Conservation (phyloP, 2,797 vertebrate genomes). For the Eutrigla gurnardus region DNA sequence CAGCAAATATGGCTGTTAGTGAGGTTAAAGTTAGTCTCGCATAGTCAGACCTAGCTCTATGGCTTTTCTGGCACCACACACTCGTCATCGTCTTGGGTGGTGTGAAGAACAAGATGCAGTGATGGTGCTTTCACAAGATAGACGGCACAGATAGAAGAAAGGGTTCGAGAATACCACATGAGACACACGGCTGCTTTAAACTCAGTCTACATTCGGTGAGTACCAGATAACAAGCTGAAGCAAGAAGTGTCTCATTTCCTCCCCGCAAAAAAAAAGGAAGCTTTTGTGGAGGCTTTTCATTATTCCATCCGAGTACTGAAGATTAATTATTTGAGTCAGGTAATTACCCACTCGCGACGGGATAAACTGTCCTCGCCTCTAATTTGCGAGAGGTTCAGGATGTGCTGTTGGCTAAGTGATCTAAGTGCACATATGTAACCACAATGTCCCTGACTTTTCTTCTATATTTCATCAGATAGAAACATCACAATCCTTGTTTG, state of each 20-base stretch:
- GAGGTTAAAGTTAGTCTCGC: not conserved
- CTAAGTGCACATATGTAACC: conserved; percentile 8
- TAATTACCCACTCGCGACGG: conserved; percentile 52
- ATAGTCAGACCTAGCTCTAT: not conserved
- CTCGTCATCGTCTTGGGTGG: not conserved
- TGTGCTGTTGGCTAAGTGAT: conserved; percentile 29
- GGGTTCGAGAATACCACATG: not conserved
- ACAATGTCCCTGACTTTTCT: not conserved
- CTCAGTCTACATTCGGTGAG: no score
- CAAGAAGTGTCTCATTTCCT: conserved; percentile 8
- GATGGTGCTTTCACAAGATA: not conserved
- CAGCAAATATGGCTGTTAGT: not conserved
- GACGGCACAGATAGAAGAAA: not conserved
- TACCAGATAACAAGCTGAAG: not conserved
- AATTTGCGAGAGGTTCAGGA: conserved; percentile 55
- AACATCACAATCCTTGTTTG: not conserved
- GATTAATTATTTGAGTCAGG: conserved; percentile 53
- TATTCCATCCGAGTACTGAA: conserved; percentile 39
- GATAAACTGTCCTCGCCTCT: conserved; percentile 54
- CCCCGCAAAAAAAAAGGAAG: not conserved
- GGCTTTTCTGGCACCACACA: not conserved
- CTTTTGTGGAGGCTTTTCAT: conserved; percentile 32
- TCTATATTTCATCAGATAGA: not conserved
- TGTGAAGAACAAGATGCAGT: not conserved
- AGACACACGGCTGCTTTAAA: not conserved